Evolutionary conservation across 2,888 invertebrate species (phyloP), one percentile per base, ranked within the genome.

Genomic region (Nemotelus pantherinus): DNA sequence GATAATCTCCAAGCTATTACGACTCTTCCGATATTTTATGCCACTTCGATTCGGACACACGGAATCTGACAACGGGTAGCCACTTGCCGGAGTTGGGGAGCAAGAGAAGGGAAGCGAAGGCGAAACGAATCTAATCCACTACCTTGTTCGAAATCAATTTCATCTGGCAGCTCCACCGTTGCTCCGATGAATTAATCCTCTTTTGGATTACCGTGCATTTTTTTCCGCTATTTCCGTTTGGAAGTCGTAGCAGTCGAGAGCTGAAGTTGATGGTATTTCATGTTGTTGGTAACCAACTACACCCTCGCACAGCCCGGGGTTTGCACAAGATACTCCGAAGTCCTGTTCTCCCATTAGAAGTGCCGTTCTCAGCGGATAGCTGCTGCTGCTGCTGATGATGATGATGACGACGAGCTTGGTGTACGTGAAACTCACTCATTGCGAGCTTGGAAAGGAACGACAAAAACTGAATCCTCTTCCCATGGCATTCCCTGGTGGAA

Each of bases 121-220:
- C 39, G 43, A 43, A 4, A 63, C 6, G 65, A 44, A 44, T 9
- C 65, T 65, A 63, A 65, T 65, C 65, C 65, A 44, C 65, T 65
- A 65, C 44, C 65, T 65, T 45, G 65, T 65, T 65, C 65, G 45
- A 65, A 65, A 65, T 65, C 65, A 65, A 65, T 65, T 65, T 65
- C 65, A 65, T 65, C 65, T 44, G 45, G 65, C 65, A 65, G 44
- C 44, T 10, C 45, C 65, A 10, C 10, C 57, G 5, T 7, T 5
- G 9, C 57, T 57, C 44, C n/a, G 65, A 44, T 65, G 65, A 65
- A 65, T 65, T 65, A 65, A 65, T 65, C 65, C 65, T 10, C 45
- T 10, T 9, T 44, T n/a, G 45, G 45, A 44, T 41, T 63, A 41
- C 43, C 63, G 43, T 41, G 25, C 63, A 39, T 63, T 63, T 65